Conservation (phyloP, 1,140 invertebrate species). For the Drosophila funebris region DNA sequence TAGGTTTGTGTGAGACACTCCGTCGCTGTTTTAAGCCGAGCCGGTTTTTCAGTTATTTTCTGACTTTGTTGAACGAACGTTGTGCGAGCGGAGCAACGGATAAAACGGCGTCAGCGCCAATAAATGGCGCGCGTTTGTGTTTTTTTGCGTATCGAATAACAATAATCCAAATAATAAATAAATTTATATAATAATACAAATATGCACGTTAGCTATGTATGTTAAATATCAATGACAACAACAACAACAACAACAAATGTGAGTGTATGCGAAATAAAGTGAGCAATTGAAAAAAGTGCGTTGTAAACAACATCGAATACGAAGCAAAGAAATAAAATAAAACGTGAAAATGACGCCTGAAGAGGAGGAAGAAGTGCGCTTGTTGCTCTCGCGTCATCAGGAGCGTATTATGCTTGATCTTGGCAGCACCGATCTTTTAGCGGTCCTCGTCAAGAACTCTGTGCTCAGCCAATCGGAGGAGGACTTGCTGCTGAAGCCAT, state of each 20-base stretch:
- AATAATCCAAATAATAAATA: conserved; percentile 23
- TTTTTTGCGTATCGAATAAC: conserved; percentile 40
- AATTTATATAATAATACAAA: conserved; percentile 29
- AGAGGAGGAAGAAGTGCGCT: conserved; percentile 83
- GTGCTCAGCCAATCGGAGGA: conserved; percentile 78
- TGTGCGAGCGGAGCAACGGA: conserved; percentile 25
- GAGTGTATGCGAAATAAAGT: conserved; percentile 4
- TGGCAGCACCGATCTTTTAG: conserved; percentile 73
- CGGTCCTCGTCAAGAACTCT: conserved; percentile 81
- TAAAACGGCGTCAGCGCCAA: conserved; percentile 31
- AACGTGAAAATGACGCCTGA: conserved; percentile 72
- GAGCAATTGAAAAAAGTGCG: conserved; percentile 45
- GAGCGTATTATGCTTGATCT: conserved; percentile 81
- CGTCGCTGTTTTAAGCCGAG: conserved; percentile 40
- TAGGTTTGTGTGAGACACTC: conserved; percentile 37
- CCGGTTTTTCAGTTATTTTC: conserved; percentile 45
- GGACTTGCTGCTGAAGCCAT: conserved; percentile 73
- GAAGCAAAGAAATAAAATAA: conserved; percentile 30
- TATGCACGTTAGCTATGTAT: conserved; percentile 7
- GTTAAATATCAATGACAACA: conserved; percentile 7
- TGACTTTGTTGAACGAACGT: conserved; percentile 46
- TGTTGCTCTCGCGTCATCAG: conserved; percentile 75
- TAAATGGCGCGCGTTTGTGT: conserved; percentile 65
- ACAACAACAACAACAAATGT: conserved; percentile 22
- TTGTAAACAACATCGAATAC: conserved; percentile 35